phyloP scores from a whole-genome alignment of 2,888 invertebrate genomes.

The Ophonus ardosiacus region DNA sequence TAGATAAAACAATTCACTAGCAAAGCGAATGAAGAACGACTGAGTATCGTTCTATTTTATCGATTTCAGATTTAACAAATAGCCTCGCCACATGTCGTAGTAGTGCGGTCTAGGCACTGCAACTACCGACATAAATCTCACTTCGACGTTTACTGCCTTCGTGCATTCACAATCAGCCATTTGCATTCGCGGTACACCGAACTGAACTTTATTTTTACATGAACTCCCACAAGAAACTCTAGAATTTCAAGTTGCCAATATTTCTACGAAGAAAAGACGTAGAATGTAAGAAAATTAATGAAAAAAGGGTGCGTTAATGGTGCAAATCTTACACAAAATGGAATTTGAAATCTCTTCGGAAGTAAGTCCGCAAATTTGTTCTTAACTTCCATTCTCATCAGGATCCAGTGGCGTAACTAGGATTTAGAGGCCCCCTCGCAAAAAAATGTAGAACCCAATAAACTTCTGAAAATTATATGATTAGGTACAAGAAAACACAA shows the following conservation, averaged over 20 bases:
- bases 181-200: slow-evolving; percentile 30
- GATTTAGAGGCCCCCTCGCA: too few relatives aligned
- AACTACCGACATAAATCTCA: slow-evolving; percentile 22
- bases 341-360: not conserved
- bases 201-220: slow-evolving; percentile 28
- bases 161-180: slow-evolving; percentile 33
- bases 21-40: slow-evolving; percentile 23
- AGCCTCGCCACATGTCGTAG: slow-evolving; percentile 42
- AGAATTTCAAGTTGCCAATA: not conserved
- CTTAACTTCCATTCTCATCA: slow-evolving; percentile 45
- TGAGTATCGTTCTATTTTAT: slow-evolving; percentile 45
- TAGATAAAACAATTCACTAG: slow-evolving; percentile 19
- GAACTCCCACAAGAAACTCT: slow-evolving; percentile 4
- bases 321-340: not conserved
- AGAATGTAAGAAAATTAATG: slow-evolving; percentile 10
- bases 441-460: too few relatives aligned
- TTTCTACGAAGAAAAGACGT: not conserved
- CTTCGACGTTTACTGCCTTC: slow-evolving; percentile 21
- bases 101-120: slow-evolving; percentile 30
- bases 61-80: slow-evolving; percentile 60
- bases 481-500: too few relatives aligned
- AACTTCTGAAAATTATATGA: too few relatives aligned
- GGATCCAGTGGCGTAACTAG: too few relatives aligned
- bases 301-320: slow-evolving; percentile 18
- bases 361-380: slow-evolving; percentile 31